Percentiles rank a stretch among this genome's conserved stretches.
Evolutionary conservation across 2,888 invertebrate genomes (phyloP).

Genomic region (Erebia ligea): DNA sequence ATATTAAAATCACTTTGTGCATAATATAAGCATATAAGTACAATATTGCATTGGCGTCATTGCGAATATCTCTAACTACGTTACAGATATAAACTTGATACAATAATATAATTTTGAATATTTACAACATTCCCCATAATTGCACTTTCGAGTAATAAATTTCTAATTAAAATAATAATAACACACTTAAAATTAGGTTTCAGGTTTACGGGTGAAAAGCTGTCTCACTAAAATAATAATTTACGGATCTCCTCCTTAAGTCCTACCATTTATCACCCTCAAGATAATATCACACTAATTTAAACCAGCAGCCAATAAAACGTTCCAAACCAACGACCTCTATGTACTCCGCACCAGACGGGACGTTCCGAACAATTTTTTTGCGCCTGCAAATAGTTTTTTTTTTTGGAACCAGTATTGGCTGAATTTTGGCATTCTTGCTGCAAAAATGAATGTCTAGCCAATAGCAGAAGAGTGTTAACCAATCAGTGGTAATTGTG

Average conservation of each 20-base stretch:
- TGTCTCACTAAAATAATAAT: slow-evolving; percentile 18
- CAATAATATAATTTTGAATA: slow-evolving; percentile 37
- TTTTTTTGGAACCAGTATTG: too few relatives aligned
- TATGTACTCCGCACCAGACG: too few relatives aligned
- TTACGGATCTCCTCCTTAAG: slow-evolving; percentile 16
- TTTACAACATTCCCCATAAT: slow-evolving; percentile 43
- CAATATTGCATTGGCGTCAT: slow-evolving; percentile 35
- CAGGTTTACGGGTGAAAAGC: slow-evolving; percentile 20
- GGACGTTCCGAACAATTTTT: too few relatives aligned
- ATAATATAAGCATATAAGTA: slow-evolving; percentile 38
- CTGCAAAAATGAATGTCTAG: too few relatives aligned
- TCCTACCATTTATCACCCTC: slow-evolving; percentile 15
- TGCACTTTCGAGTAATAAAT: slow-evolving; percentile 40
- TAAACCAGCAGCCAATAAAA: slow-evolving; percentile 26
- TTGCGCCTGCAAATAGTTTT: too few relatives aligned
- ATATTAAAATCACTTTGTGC: slow-evolving; percentile 30
- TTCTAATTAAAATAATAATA: slow-evolving; percentile 21
- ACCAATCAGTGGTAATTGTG: too few relatives aligned
- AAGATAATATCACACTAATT: slow-evolving; percentile 39
- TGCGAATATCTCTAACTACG: slow-evolving; percentile 22
- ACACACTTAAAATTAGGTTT: slow-evolving; percentile 19
- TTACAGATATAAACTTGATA: slow-evolving; percentile 29
- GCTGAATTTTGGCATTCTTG: too few relatives aligned
- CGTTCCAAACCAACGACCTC: too few relatives aligned
- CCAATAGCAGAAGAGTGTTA: too few relatives aligned